Percentiles rank a stretch among this genome's conserved stretches.
These are phyloP conservation scores for Phania funesta DNA, from an alignment of 2,888 invertebrate species.

Conservation along the genomic window DNA sequence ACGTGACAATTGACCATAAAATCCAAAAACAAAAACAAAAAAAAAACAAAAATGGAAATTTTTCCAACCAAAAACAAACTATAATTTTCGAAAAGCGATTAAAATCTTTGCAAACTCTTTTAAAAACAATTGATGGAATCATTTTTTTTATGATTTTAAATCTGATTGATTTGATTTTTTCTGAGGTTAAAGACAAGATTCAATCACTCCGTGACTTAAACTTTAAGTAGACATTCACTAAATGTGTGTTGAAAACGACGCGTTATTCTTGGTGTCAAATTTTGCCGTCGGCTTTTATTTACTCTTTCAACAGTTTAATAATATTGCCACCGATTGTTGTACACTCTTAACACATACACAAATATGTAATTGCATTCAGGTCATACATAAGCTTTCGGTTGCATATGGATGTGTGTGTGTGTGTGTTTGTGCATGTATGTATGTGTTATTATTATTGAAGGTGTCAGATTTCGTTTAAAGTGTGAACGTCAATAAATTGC, in stretches of 20 bases:
- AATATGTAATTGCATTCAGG: neutral
- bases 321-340: slow-evolving; percentile 59
- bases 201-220: neutral
- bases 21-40: neutral
- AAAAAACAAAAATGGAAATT: neutral
- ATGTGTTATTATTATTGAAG: slow-evolving; percentile 15
- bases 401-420: no score
- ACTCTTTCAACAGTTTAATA: slow-evolving; percentile 62
- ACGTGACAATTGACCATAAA: slow-evolving; percentile 66
- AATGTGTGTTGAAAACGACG: slow-evolving; percentile 14
- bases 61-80: neutral
- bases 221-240: neutral
- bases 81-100: neutral
- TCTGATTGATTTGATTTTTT: slow-evolving; percentile 26
- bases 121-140: neutral
- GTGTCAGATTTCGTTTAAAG: slow-evolving; percentile 55
- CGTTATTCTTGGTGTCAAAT: slow-evolving; percentile 61
- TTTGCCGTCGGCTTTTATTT: slow-evolving; percentile 64
- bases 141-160: neutral
- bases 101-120: neutral
- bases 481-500: slow-evolving; percentile 62
- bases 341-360: neutral
- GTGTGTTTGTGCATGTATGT: neutral
- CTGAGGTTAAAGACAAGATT: slow-evolving; percentile 16
- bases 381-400: neutral